Conservation (phyloP, 2,888 invertebrate species). For the Troides helena region DNA sequence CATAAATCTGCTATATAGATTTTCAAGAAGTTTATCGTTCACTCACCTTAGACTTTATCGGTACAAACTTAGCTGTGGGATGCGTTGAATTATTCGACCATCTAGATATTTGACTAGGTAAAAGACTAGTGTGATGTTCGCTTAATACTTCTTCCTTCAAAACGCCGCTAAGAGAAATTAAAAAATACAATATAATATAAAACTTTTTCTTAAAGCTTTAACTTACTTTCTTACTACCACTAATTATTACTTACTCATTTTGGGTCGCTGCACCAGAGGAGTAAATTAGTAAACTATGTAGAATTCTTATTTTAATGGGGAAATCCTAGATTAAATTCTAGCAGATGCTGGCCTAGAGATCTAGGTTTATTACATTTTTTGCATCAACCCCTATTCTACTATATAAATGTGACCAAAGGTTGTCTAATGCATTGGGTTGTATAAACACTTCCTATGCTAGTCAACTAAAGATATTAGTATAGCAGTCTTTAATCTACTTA, state of each 20-base stretch:
- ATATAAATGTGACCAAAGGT: too few relatives aligned
- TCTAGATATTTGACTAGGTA: constrained; percentile 44
- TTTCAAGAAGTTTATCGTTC: constrained; percentile 16
- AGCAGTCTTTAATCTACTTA: constrained; percentile 41
- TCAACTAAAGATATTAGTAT: too few relatives aligned
- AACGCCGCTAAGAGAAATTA: constrained; percentile 59
- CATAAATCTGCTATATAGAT: not conserved
- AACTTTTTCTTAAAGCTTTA: not conserved
- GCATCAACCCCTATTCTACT: too few relatives aligned
- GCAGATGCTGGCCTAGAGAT: too few relatives aligned
- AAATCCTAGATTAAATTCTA: too few relatives aligned
- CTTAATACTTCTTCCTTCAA: constrained; percentile 62
- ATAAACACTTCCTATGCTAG: too few relatives aligned
- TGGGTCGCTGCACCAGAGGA: too few relatives aligned
- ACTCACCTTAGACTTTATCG: constrained; percentile 69
- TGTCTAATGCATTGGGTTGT: too few relatives aligned
- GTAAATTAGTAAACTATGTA: too few relatives aligned
- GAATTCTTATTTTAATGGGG: too few relatives aligned
- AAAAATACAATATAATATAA: not conserved
- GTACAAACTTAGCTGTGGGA: constrained; percentile 50
- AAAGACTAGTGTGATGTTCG: constrained; percentile 43
- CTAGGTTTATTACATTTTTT: too few relatives aligned
- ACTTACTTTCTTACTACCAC: not conserved
- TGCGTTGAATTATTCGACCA: constrained; percentile 37
- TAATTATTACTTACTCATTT: too few relatives aligned